Percentiles rank a stretch among this genome's conserved stretches.
phyloP scores from a whole-genome alignment of 2,113 vertebrate genomes.

The Cynopterus brachyotis region DNA sequence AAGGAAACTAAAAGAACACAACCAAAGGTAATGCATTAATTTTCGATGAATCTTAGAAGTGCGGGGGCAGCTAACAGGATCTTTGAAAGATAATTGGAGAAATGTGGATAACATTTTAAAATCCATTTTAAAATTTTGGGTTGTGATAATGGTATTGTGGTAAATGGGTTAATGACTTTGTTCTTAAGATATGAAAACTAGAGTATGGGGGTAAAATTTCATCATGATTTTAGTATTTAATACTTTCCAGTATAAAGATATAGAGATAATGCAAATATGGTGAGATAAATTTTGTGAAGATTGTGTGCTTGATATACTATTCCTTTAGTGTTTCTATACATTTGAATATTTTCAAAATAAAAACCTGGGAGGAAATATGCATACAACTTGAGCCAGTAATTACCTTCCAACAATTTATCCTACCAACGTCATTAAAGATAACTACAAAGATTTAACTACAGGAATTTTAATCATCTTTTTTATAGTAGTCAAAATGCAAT shows the following conservation, averaged over 20 bases:
- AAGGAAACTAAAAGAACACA: not conserved
- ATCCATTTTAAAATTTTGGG: not conserved
- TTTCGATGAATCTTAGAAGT: not conserved
- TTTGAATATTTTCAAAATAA: not conserved
- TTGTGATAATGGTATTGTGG: not conserved
- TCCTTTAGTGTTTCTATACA: not conserved
- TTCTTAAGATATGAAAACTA: not conserved
- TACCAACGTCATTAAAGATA: not conserved
- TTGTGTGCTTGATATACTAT: not conserved
- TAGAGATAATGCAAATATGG: not conserved
- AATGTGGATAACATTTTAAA: not conserved
- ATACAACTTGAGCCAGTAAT: not conserved
- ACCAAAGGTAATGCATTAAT: not conserved
- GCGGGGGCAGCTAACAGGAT: fast-evolving
- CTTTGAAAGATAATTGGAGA: not conserved
- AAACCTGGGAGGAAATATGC: not conserved
- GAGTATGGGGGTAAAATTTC: not conserved
- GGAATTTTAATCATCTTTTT: not conserved
- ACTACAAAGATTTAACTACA: not conserved
- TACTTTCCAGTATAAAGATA: not conserved
- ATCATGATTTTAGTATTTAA: not conserved
- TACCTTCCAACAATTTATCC: not conserved
- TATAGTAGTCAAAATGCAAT: not conserved
- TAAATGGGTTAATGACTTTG: not conserved
- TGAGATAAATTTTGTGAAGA: not conserved